Conservation (phyloP, 2,888 invertebrate species). For the Cacoxenus indagator region DNA sequence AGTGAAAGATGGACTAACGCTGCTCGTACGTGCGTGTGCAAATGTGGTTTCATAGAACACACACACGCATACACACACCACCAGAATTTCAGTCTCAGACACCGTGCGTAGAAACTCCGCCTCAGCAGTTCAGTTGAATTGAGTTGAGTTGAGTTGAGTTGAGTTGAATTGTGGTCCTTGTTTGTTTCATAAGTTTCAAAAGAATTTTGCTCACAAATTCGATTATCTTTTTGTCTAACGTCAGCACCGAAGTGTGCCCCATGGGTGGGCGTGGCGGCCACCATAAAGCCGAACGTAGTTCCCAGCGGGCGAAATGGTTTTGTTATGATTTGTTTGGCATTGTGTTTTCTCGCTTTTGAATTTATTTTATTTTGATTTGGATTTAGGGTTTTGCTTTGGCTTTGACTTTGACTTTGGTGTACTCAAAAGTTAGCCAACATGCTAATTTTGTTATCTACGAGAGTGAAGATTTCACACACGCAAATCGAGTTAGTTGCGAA, state of each 20-base stretch:
- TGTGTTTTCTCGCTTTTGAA: neutral
- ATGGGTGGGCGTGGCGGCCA: neutral
- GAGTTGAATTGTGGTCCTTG: no score
- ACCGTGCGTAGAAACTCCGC: neutral
- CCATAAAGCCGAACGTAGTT: constrained; percentile 4
- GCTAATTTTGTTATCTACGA: constrained; percentile 12
- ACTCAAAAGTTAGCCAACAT: constrained; percentile 11
- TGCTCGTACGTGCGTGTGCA: constrained; percentile 52
- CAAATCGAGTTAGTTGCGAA: neutral
- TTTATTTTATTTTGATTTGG: neutral
- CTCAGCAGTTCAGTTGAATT: neutral
- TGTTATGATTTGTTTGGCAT: constrained; percentile 25
- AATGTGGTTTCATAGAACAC: constrained; percentile 48
- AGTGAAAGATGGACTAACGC: neutral
- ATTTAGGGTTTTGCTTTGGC: neutral
- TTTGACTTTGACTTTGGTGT: no score
- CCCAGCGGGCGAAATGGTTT: constrained; percentile 11
- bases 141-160: neutral
- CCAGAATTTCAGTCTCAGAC: neutral
- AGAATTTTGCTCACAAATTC: constrained; percentile 55
- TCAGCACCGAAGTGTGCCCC: neutral
- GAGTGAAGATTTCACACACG: neutral
- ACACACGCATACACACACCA: neutral
- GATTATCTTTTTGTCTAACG: constrained; percentile 41
- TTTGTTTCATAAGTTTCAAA: constrained; percentile 27